These are phyloP conservation scores for Xiphophorus birchmanni DNA, from an alignment of 2,797 vertebrate species.

Conservation along the genomic window DNA sequence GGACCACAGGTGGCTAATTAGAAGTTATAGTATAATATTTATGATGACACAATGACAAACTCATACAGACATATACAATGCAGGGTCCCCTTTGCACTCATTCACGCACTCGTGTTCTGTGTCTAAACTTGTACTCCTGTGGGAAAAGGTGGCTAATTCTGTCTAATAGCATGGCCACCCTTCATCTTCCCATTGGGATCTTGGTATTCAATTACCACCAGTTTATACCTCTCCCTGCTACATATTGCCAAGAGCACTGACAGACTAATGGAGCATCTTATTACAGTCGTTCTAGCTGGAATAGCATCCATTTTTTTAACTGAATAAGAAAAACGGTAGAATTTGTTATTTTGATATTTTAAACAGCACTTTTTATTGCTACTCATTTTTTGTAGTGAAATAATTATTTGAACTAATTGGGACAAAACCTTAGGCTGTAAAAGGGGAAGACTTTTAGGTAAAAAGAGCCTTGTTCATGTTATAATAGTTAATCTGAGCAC, in stretches of 20 bases:
- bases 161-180: conserved; percentile 74
- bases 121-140: conserved; percentile 61
- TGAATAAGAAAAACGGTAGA: conserved; percentile 12
- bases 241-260: conserved; percentile 59
- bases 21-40: conserved; percentile 29
- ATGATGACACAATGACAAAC: conserved; percentile 7
- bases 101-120: conserved; percentile 28
- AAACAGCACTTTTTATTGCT: background rate
- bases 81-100: conserved; percentile 14
- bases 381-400: background rate
- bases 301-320: conserved; percentile 32
- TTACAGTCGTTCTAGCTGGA: conserved; percentile 46
- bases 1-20: conserved; percentile 30
- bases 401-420: conserved; percentile 12
- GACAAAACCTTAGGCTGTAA: conserved; percentile 10
- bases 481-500: conserved; percentile 52
- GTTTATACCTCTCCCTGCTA: conserved; percentile 68
- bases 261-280: conserved; percentile 69
- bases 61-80: conserved; percentile 14
- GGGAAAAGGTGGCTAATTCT: conserved; percentile 74
- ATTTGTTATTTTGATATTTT: conserved; percentile 7
- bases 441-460: conserved; percentile 34
- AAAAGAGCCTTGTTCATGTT: conserved; percentile 51
- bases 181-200: conserved; percentile 74
- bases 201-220: conserved; percentile 73